phyloP scores from a whole-genome alignment of 2,888 invertebrate species.

The Lasioglossum lativentre region DNA sequence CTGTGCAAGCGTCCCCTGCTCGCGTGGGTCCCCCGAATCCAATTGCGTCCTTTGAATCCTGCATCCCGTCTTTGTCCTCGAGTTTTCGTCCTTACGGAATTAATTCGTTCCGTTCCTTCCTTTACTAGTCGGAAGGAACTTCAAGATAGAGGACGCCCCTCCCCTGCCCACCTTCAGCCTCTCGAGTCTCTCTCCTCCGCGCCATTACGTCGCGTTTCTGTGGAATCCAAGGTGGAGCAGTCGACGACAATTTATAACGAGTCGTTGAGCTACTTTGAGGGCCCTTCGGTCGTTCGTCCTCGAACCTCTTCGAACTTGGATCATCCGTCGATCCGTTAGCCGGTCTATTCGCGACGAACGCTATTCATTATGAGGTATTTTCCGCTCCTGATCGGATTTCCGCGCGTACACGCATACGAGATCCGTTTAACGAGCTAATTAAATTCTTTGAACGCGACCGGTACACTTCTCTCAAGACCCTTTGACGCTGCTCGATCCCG shows the following conservation, averaged over 20 bases:
- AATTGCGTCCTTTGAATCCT: slow-evolving; percentile 65
- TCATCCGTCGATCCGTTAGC: slow-evolving; percentile 48
- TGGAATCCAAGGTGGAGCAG: slow-evolving; percentile 65
- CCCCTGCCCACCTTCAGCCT: not conserved
- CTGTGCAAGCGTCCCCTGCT: slow-evolving; percentile 6
- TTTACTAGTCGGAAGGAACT: slow-evolving; percentile 63
- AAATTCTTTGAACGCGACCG: slow-evolving; percentile 17
- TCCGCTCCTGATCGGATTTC: not conserved
- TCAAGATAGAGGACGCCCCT: slow-evolving; percentile 56
- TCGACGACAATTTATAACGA: slow-evolving; percentile 77
- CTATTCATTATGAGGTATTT: slow-evolving; percentile 48
- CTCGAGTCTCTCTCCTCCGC: slow-evolving; percentile 37
- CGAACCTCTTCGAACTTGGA: slow-evolving; percentile 47
- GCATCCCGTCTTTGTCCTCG: slow-evolving; percentile 66
- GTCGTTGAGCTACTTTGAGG: slow-evolving; percentile 72
- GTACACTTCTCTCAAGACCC: not conserved
- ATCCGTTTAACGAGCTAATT: slow-evolving; percentile 47
- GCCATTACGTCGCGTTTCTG: slow-evolving; percentile 54
- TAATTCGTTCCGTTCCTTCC: slow-evolving; percentile 70
- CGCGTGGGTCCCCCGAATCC: slow-evolving; percentile 45
- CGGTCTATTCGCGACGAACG: slow-evolving; percentile 31
- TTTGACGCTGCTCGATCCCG: not conserved
- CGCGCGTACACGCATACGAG: not conserved
- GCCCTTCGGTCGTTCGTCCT: slow-evolving; percentile 39
- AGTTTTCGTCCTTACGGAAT: slow-evolving; percentile 70